A percentile compares a stretch with the other conserved stretches of the same genome.
Evolutionary conservation across 2,113 vertebrate genomes (phyloP).

Genomic region (Heterochromis multidens): DNA sequence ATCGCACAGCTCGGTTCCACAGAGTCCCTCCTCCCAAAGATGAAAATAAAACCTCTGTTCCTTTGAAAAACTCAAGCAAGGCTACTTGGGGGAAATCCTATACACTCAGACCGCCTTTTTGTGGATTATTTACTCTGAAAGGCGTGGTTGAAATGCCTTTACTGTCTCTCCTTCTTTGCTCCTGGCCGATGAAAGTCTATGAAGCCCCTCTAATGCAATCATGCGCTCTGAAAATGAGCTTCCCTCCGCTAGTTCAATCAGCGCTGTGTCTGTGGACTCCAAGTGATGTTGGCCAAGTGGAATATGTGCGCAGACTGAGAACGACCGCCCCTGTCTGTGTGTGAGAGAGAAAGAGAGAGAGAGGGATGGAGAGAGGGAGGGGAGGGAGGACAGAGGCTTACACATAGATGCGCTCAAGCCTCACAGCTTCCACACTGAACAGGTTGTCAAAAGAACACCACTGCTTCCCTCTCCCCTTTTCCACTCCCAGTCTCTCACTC

Average conservation of each 20-base stretch:
- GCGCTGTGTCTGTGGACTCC: conserved; percentile 69
- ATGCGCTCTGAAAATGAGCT: conserved; percentile 46
- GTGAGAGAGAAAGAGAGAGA: background rate
- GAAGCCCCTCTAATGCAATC: conserved; percentile 41
- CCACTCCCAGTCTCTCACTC: background rate
- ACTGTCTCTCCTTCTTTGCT: background rate
- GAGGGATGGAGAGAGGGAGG: conserved; percentile 3
- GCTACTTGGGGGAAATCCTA: background rate
- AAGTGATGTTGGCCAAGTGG: conserved; percentile 65
- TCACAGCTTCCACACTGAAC: conserved; percentile 53
- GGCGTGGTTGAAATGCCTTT: conserved; percentile 18
- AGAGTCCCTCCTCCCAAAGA: conserved; percentile 12
- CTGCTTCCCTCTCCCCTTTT: background rate
- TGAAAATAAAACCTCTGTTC: conserved; percentile 2
- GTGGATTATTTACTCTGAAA: conserved; percentile 27
- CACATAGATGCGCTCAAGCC: conserved; percentile 45
- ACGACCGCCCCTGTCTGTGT: conserved; percentile 72
- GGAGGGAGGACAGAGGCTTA: conserved; percentile 47
- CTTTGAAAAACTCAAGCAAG: conserved; percentile 17
- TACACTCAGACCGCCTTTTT: background rate
- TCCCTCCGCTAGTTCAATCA: conserved; percentile 57
- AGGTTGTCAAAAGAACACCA: conserved; percentile 63
- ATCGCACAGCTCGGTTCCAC: conserved; percentile 13
- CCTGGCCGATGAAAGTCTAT: conserved; percentile 24
- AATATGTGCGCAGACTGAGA: conserved; percentile 76